Evolutionary conservation across 2,113 vertebrate species (phyloP).

Genomic region (Muntiacus muntjak): DNA sequence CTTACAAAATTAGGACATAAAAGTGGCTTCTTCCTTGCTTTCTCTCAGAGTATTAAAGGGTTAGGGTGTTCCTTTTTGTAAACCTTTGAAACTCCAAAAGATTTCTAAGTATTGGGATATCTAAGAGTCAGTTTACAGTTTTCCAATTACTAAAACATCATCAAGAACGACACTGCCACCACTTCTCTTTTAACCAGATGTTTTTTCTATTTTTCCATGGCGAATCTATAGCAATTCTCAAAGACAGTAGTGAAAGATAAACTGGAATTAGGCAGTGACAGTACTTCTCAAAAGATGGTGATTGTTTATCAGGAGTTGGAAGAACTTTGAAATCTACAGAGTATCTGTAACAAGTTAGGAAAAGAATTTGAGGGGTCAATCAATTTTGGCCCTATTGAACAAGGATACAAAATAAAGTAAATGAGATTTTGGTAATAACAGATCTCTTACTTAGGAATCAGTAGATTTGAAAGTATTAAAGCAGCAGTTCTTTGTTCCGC

Average conservation of each 20-base stretch:
- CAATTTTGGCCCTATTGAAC: not conserved
- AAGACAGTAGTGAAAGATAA: conserved; percentile 24
- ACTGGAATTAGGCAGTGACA: not conserved
- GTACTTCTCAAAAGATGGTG: not conserved
- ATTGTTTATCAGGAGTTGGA: not conserved
- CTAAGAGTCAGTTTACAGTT: not conserved
- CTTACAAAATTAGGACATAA: not conserved
- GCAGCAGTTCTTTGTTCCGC: not conserved
- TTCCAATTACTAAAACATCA: not conserved
- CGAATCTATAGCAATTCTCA: not conserved
- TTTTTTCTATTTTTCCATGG: not conserved
- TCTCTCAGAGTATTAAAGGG: not conserved
- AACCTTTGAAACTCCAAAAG: not conserved
- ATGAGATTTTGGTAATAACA: not conserved
- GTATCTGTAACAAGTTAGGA: conserved; percentile 24
- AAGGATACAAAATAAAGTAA: conserved; percentile 11
- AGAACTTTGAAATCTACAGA: conserved; percentile 23
- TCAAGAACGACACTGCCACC: not conserved
- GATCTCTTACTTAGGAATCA: not conserved
- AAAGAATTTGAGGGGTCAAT: not conserved
- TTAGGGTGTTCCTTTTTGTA: not conserved
- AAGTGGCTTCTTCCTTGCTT: not conserved
- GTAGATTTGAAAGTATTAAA: not conserved
- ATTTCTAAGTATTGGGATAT: not conserved
- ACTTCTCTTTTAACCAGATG: not conserved